These are phyloP conservation scores for Protaetia brevitarsis DNA, from an alignment of 1,140 invertebrate genomes.

Conservation along the genomic window DNA sequence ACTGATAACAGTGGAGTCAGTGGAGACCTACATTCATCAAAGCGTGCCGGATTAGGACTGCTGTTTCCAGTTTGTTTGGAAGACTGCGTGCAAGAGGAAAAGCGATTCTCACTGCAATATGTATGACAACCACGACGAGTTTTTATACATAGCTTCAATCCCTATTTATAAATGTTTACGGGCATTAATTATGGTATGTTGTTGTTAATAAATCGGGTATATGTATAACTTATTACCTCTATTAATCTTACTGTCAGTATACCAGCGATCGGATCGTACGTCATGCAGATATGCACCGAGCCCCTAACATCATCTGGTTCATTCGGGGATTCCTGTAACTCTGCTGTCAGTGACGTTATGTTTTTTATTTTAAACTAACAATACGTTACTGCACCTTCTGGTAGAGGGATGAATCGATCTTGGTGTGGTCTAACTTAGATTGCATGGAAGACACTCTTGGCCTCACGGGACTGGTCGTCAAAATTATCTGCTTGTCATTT, in stretches of 20 bases:
- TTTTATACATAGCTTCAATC: too few relatives aligned
- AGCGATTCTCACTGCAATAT: too few relatives aligned
- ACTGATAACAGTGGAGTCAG: too few relatives aligned
- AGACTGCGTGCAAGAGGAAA: too few relatives aligned
- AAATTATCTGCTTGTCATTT: slow-evolving; percentile 56
- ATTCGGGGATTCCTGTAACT: slow-evolving; percentile 33
- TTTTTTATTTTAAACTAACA: slow-evolving; percentile 16
- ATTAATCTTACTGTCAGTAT: slow-evolving; percentile 53
- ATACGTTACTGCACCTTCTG: slow-evolving; percentile 46
- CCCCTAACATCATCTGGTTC: slow-evolving; percentile 50
- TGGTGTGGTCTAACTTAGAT: slow-evolving; percentile 56
- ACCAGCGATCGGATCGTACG: slow-evolving; percentile 52
- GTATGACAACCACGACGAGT: too few relatives aligned
- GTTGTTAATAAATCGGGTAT: neutral
- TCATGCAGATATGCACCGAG: slow-evolving; percentile 51
- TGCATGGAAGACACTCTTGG: slow-evolving; percentile 52
- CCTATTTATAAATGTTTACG: too few relatives aligned
- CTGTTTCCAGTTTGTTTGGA: too few relatives aligned
- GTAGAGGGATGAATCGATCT: slow-evolving; percentile 56
- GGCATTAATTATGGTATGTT: too few relatives aligned
- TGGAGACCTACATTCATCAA: too few relatives aligned
- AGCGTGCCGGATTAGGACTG: too few relatives aligned
- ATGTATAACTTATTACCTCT: slow-evolving; percentile 44
- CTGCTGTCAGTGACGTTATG: neutral
- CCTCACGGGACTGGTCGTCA: slow-evolving; percentile 47